phyloP scores from a whole-genome alignment of 2,113 vertebrate species.

The Nasalis larvatus region DNA sequence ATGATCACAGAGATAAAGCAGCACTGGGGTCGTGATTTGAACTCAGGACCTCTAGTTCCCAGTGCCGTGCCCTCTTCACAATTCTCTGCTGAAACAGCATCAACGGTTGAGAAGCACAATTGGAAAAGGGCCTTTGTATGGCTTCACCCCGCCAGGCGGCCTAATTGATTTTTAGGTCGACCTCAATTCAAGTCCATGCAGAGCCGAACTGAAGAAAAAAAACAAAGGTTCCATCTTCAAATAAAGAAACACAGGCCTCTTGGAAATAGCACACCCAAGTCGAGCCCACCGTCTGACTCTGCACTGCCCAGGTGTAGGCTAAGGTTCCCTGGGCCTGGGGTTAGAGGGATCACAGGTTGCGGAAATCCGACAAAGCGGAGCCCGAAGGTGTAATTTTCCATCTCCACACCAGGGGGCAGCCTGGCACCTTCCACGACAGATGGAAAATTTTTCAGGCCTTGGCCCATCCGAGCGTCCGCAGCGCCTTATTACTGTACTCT shows the following conservation, averaged over 20 bases:
- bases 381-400: background rate
- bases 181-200: background rate
- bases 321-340: background rate
- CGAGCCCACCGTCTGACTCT: background rate
- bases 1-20: background rate
- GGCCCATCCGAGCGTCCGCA: background rate
- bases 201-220: background rate
- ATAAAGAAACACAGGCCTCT: background rate
- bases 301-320: background rate
- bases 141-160: background rate
- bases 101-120: background rate
- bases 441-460: conserved; percentile 26
- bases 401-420: conserved; percentile 58
- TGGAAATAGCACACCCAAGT: background rate
- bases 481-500: conserved; percentile 45
- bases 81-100: background rate
- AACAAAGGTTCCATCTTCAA: background rate
- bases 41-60: background rate
- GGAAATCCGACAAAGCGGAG: background rate
- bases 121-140: background rate
- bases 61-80: background rate
- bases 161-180: conserved; percentile 35
- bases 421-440: background rate
- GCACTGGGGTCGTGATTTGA: background rate
- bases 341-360: background rate